These are phyloP conservation scores for Argynnis bischoffii DNA, from an alignment of 2,888 invertebrate genomes.

Conservation along the genomic window DNA sequence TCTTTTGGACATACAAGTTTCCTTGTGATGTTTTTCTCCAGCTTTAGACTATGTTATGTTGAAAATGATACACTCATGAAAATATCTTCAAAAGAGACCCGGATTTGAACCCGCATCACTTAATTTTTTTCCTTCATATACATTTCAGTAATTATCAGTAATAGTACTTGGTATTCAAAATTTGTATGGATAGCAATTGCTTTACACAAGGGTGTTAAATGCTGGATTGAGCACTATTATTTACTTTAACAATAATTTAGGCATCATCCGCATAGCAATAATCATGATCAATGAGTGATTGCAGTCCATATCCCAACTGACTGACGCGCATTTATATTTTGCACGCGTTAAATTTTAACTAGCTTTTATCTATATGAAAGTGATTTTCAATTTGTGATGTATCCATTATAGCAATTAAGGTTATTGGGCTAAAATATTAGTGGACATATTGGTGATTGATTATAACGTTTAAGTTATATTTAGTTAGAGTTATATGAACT, in stretches of 20 bases:
- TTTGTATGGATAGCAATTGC: not conserved
- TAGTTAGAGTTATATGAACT: too few relatives aligned
- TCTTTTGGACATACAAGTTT: too few relatives aligned
- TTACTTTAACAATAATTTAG: conserved; percentile 18
- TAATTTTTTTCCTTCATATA: too few relatives aligned
- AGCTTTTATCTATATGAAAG: conserved; percentile 8
- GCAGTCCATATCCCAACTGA: conserved; percentile 18
- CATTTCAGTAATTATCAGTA: too few relatives aligned
- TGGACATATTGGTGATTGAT: not conserved
- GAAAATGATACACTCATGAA: too few relatives aligned
- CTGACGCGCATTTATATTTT: conserved; percentile 20
- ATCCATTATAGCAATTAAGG: not conserved
- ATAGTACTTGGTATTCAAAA: too few relatives aligned
- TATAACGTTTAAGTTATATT: not conserved
- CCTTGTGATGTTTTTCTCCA: too few relatives aligned
- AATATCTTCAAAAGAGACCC: too few relatives aligned
- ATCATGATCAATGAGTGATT: conserved; percentile 21
- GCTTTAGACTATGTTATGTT: too few relatives aligned
- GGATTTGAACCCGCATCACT: too few relatives aligned
- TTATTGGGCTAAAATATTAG: not conserved
- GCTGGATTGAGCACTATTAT: not conserved
- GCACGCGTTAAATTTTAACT: conserved; percentile 16
- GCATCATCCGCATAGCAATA: conserved; percentile 1
- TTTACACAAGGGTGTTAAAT: conserved; percentile 4
- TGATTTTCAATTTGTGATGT: conserved; percentile 4